Percentiles rank a stretch among this genome's conserved stretches.
Evolutionary conservation across 2,888 invertebrate genomes (phyloP).

Genomic region (Leucophenga montana): DNA sequence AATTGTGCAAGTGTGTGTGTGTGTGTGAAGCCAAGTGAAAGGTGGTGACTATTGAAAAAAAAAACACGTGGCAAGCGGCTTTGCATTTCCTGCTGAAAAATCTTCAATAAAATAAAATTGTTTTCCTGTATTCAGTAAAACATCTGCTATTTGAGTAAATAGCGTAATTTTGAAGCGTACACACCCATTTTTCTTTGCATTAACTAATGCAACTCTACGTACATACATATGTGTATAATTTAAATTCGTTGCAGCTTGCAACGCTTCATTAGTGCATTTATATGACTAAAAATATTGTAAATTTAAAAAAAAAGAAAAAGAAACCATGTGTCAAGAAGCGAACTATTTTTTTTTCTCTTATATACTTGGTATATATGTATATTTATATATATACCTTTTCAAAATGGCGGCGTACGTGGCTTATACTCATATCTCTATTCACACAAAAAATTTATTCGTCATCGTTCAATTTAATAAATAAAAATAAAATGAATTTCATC

Average conservation of each 20-base stretch:
- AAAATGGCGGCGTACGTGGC: slow-evolving; percentile 55
- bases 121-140: too few relatives aligned
- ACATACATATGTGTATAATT: too few relatives aligned
- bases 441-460: neutral
- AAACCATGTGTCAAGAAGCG: slow-evolving; percentile 38
- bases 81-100: neutral
- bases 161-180: neutral
- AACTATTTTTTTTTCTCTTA: slow-evolving; percentile 43
- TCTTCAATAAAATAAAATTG: neutral
- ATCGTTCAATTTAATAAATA: neutral
- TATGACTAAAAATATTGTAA: slow-evolving; percentile 13
- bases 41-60: slow-evolving; percentile 44
- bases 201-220: too few relatives aligned
- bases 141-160: neutral
- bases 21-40: slow-evolving; percentile 55
- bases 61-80: slow-evolving; percentile 56
- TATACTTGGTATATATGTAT: too few relatives aligned
- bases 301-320: neutral
- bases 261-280: too few relatives aligned
- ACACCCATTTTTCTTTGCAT: neutral
- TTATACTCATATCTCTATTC: slow-evolving; percentile 4
- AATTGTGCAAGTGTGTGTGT: slow-evolving; percentile 35
- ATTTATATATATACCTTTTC: slow-evolving; percentile 46
- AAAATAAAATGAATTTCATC: neutral
- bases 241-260: too few relatives aligned